Conservation (phyloP, 1,140 invertebrate genomes). For the Phenacoccus solenopsis region DNA sequence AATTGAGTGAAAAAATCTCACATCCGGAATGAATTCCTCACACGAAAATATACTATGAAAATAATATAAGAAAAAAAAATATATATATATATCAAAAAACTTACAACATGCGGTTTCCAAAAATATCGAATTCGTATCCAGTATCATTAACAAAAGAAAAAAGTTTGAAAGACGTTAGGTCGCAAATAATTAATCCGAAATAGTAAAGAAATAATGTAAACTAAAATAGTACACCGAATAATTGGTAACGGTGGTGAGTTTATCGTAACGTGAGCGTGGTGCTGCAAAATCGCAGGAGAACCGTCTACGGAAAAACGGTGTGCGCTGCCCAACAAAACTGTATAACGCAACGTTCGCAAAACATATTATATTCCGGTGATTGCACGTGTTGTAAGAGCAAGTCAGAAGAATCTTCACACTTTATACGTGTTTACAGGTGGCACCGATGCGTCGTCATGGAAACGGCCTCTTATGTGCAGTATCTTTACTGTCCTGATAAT, state of each 20-base stretch:
- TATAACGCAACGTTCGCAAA: neutral
- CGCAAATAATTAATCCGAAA: too few species aligned
- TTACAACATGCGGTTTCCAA: neutral
- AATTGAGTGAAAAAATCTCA: too few species aligned
- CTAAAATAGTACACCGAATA: too few species aligned
- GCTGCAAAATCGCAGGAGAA: neutral
- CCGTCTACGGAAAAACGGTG: neutral
- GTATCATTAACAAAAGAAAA: neutral
- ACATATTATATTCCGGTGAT: slow-evolving; percentile 14
- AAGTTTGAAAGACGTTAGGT: too few species aligned
- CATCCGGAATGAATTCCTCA: neutral
- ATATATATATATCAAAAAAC: neutral
- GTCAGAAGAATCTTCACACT: slow-evolving; percentile 10
- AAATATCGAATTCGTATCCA: neutral
- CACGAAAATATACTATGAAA: neutral
- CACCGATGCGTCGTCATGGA: slow-evolving; percentile 6
- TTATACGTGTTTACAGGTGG: slow-evolving; percentile 16
- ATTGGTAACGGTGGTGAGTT: too few species aligned
- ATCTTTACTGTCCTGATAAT: slow-evolving; percentile 9
- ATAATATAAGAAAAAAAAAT: neutral
- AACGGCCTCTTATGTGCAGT: slow-evolving; percentile 9
- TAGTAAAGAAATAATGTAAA: too few species aligned
- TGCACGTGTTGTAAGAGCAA: slow-evolving; percentile 11
- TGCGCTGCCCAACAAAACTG: neutral
- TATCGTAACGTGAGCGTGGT: too few species aligned